These are phyloP conservation scores for Ceratina japonica DNA, from an alignment of 1,140 invertebrate genomes.

Conservation along the genomic window DNA sequence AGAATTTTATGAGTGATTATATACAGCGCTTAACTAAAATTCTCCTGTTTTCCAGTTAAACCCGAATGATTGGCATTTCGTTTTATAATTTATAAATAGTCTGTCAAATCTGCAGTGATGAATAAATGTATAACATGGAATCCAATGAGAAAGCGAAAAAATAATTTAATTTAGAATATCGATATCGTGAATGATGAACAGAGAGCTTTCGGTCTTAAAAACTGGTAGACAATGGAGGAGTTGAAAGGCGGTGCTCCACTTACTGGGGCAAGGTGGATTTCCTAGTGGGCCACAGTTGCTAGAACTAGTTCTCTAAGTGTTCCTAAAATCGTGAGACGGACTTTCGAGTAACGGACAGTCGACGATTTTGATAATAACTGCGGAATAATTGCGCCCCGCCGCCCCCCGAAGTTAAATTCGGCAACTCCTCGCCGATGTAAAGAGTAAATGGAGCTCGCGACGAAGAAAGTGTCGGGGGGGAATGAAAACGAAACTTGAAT, in stretches of 20 bases:
- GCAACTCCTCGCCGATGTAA: not conserved
- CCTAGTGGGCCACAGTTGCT: not conserved
- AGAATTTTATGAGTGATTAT: too few relatives aligned
- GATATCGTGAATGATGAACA: not conserved
- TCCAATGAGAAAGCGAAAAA: too few relatives aligned
- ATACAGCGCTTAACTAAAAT: not conserved
- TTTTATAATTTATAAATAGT: too few relatives aligned
- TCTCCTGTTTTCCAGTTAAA: too few relatives aligned
- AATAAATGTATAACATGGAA: too few relatives aligned
- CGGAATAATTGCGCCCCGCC: constrained; percentile 14
- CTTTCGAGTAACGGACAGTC: not conserved
- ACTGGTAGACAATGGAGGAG: not conserved
- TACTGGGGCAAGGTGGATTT: not conserved
- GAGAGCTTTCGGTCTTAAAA: not conserved
- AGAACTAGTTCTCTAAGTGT: not conserved
- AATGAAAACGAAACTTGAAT: not conserved
- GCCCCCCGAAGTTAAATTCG: constrained; percentile 3
- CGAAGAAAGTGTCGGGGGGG: not conserved
- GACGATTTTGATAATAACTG: constrained; percentile 19
- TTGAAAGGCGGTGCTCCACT: not conserved
- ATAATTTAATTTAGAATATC: too few relatives aligned
- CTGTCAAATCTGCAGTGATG: too few relatives aligned
- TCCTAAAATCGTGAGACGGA: not conserved
- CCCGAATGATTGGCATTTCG: too few relatives aligned
- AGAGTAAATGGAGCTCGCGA: constrained; percentile 7